Base-by-base conservation (phyloP, 2,888 invertebrate genomes). In the Trachelus tabidus region DNA sequence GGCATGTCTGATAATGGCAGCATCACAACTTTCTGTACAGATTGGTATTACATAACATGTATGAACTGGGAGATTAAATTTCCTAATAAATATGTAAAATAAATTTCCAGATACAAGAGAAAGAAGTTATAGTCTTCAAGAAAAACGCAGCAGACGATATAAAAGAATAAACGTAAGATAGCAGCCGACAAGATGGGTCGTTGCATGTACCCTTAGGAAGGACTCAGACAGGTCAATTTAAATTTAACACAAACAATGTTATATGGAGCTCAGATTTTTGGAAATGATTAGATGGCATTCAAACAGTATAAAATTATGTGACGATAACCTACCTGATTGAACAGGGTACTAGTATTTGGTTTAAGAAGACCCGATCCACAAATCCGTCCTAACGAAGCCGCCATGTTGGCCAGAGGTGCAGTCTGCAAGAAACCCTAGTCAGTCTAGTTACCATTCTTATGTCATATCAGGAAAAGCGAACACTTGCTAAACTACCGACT, bases 361-460 rank as follows among this genome's bases (percentile, higher is more conserved):
- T 95, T 96, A 91, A 97, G 94, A 92, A 97, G 94, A 92, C 95
- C 95, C 92, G 96, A 95, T 93, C 96, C 95, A 79, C 95, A 96
- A 94, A 97, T 95, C 93, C 96, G 95, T 93, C 96, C 95, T 92
- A 97, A 95, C 92, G 95, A 94, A 93, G 96, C 96, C 94, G 97
- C 96, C 97, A 97, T 97, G 94, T 95, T 96, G 94, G 94, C 85
- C 89, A 89, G 88, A 90, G 88, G 86, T 90, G 86, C 86, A 85
- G 86, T 87, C 86, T 87, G 87, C 84, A 85, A 83, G 85, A 82
- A 82, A 81, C 80, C 77, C 78, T 85, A 83, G 85, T 88, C 89
- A 87, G 79, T 40, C 76, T 68, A 73, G 79, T 40, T 35, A 76
- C 71, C 71, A 71, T 31, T 34, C 11, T 56, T 56, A 56, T 56